Evolutionary conservation across 2,797 vertebrate species (phyloP).

Genomic region (Pyrocephalus nanus): DNA sequence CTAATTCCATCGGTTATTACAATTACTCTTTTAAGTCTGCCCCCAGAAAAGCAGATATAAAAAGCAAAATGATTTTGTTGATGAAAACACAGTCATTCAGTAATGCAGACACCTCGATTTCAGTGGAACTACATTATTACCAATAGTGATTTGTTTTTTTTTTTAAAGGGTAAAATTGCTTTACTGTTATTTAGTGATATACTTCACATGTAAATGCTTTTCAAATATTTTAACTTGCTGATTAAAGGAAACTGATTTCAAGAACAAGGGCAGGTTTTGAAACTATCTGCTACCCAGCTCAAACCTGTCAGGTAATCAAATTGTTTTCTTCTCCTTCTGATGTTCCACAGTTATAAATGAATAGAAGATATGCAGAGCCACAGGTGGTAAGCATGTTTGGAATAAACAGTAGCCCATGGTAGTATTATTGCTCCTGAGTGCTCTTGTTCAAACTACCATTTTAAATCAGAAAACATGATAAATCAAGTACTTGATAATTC

Average conservation of each 20-base stretch:
- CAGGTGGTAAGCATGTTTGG: not conserved
- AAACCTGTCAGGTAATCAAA: not conserved
- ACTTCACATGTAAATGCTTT: not conserved
- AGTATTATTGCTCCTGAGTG: not conserved
- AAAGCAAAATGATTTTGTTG: not conserved
- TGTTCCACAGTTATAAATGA: not conserved
- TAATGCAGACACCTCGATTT: not conserved
- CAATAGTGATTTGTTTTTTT: not conserved
- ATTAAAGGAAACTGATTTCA: not conserved
- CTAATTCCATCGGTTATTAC: not conserved
- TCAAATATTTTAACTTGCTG: not conserved
- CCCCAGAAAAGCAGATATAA: not conserved
- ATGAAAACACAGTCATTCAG: not conserved
- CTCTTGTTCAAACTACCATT: not conserved
- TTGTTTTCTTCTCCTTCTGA: not conserved
- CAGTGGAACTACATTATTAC: not conserved
- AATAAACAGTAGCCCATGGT: not conserved
- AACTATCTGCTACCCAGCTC: not conserved
- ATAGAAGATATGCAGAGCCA: not conserved
- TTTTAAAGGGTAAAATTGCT: not conserved
- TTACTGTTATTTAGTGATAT: not conserved
- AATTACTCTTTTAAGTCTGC: not conserved
- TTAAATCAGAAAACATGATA: conserved; percentile 9
- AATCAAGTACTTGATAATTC: not conserved
- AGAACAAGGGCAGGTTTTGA: not conserved